A percentile compares a stretch with the other conserved stretches of the same genome.
Conservation (phyloP, 2,113 vertebrate genomes). For the Lagopus leucura region DNA sequence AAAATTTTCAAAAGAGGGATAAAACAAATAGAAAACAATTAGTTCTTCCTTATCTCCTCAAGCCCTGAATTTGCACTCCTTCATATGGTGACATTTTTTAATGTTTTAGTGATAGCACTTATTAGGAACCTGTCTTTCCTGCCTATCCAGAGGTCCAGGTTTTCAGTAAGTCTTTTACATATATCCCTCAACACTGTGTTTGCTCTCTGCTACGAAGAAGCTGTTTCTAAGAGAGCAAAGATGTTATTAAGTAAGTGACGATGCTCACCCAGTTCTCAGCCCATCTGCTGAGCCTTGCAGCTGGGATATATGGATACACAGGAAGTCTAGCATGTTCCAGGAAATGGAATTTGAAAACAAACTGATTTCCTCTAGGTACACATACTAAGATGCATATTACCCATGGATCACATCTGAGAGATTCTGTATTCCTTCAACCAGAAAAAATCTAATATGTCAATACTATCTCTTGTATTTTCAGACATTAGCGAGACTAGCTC, state of each 20-base stretch:
- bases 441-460: background rate
- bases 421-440: background rate
- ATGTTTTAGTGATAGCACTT: background rate
- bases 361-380: background rate
- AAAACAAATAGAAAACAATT: background rate
- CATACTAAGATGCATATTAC: background rate
- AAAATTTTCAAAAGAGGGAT: constrained; percentile 4
- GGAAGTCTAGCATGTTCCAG: background rate
- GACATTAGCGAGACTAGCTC: accelerated
- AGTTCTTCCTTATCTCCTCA: constrained; percentile 8
- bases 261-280: background rate
- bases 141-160: background rate
- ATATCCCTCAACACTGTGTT: background rate
- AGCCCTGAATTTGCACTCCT: constrained; percentile 14
- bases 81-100: background rate
- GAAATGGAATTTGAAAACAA: background rate
- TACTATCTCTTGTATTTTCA: background rate
- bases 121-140: background rate
- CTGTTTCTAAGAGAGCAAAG: background rate
- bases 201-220: background rate
- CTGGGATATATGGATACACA: background rate
- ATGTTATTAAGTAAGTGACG: background rate
- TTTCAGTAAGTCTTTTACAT: background rate
- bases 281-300: background rate
- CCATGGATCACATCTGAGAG: background rate